A percentile compares a stretch with the other conserved stretches of the same genome.
Evolutionary conservation across 64 coral and sea anemone species (phyloP).

Genomic region (Hydrozoanthus tunicans): DNA sequence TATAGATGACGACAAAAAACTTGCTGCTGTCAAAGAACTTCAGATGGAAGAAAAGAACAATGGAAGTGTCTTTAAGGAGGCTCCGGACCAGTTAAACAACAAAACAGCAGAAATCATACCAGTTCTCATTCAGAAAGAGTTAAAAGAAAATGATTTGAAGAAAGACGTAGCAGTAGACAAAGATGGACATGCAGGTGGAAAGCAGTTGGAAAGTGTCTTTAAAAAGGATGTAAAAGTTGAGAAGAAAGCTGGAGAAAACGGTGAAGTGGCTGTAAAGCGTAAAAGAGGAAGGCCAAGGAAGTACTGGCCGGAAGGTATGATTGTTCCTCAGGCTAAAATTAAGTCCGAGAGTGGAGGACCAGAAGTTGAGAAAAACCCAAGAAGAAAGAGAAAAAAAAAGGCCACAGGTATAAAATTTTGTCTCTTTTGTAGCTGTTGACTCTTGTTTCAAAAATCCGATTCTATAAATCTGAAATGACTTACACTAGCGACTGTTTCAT

Average conservation of each 20-base stretch:
- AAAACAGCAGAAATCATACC: background rate
- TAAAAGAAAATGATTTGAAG: background rate
- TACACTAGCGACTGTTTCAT: no score
- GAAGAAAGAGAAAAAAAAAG: slow-evolving; percentile 10
- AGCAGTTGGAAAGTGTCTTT: background rate
- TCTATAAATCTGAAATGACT: no score
- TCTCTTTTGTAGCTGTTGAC: background rate
- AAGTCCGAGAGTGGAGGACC: background rate
- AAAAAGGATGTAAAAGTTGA: background rate
- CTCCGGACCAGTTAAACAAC: background rate
- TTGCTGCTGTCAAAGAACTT: slow-evolving; percentile 30
- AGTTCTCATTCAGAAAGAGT: background rate
- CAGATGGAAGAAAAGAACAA: slow-evolving; percentile 2
- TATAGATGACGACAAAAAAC: slow-evolving; percentile 41
- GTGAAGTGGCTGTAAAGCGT: slow-evolving; percentile 33
- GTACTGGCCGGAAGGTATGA: background rate
- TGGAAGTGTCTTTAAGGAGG: background rate
- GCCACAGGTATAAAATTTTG: slow-evolving; percentile 1
- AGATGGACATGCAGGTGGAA: background rate
- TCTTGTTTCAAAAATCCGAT: no score
- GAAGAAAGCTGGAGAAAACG: slow-evolving; percentile 20
- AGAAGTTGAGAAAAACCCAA: slow-evolving; percentile 1
- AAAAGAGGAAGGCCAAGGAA: slow-evolving; percentile 57
- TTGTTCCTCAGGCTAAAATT: background rate
- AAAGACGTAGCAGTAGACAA: background rate